Evolutionary conservation across 1,140 invertebrate genomes (phyloP).

Genomic region (Grapholita molesta): DNA sequence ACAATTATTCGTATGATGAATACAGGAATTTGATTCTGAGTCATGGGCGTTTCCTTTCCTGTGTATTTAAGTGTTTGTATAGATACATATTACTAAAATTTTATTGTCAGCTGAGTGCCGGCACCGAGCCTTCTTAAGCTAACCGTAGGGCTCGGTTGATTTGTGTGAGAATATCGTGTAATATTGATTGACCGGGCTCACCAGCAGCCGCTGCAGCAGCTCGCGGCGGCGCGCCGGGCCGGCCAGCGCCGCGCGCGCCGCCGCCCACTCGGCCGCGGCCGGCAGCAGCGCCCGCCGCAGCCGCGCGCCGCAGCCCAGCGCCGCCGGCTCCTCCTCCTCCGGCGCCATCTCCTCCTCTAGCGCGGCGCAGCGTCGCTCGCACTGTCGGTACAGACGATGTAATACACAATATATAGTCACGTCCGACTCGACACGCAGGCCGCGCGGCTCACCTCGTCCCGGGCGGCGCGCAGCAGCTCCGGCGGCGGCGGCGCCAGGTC

Average conservation of each 20-base stretch:
- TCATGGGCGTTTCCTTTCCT: too few relatives aligned
- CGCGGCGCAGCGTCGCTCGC: constrained; percentile 20
- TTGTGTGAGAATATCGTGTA: too few relatives aligned
- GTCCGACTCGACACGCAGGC: constrained; percentile 1
- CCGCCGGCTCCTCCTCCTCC: not conserved
- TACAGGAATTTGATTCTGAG: too few relatives aligned
- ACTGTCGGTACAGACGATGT: constrained; percentile 16
- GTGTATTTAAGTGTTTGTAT: too few relatives aligned
- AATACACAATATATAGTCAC: not conserved
- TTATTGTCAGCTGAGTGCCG: too few relatives aligned
- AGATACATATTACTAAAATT: too few relatives aligned
- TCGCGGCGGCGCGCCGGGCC: constrained; percentile 18
- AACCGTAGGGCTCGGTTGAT: too few relatives aligned
- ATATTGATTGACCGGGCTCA: too few relatives aligned
- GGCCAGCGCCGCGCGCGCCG: constrained; percentile 30
- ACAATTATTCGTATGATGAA: too few relatives aligned
- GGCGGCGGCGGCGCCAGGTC: not conserved
- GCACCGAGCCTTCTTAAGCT: too few relatives aligned
- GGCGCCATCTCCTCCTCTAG: constrained; percentile 18
- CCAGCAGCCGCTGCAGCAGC: constrained; percentile 21
- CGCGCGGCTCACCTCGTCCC: constrained; percentile 13
- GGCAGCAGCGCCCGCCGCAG: constrained; percentile 32
- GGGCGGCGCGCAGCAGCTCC: not conserved
- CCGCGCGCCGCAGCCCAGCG: constrained; percentile 8
- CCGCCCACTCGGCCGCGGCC: constrained; percentile 37